Conservation (phyloP, 92 coral and sea anemone species). For the Palythoa heliodiscus region DNA sequence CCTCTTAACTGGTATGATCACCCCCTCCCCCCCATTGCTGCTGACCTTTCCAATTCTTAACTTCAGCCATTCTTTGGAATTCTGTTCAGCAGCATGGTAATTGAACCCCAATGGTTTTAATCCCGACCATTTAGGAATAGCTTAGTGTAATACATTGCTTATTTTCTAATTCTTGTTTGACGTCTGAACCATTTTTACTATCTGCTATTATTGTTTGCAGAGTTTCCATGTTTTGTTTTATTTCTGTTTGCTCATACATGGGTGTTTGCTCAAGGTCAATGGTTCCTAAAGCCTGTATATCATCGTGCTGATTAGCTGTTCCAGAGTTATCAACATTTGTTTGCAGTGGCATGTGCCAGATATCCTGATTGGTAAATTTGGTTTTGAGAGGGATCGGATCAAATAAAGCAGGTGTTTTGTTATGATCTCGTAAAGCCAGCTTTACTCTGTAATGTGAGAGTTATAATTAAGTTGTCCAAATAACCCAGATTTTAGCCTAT, state of each 20-base stretch:
- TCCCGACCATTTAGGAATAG: not conserved
- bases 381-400: conserved; percentile 46
- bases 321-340: not conserved
- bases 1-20: too few relatives aligned
- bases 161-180: not conserved
- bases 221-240: not conserved
- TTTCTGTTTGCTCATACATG: not conserved
- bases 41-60: not conserved
- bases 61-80: not conserved
- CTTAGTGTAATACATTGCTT: not conserved
- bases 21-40: too few relatives aligned
- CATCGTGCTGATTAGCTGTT: not conserved
- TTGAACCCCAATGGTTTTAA: not conserved
- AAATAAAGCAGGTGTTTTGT: conserved; percentile 41
- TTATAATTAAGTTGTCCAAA: conserved; percentile 47
- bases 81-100: not conserved
- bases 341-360: conserved; percentile 59
- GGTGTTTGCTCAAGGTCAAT: not conserved
- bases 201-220: not conserved
- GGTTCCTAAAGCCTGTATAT: not conserved
- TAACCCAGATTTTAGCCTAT: conserved; percentile 39
- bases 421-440: conserved; percentile 57
- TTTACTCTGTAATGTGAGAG: conserved; percentile 48
- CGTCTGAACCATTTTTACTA: too few relatives aligned
- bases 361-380: conserved; percentile 41